Base-by-base conservation (phyloP, 2,888 invertebrate genomes). In the Cheilosia pagana region DNA sequence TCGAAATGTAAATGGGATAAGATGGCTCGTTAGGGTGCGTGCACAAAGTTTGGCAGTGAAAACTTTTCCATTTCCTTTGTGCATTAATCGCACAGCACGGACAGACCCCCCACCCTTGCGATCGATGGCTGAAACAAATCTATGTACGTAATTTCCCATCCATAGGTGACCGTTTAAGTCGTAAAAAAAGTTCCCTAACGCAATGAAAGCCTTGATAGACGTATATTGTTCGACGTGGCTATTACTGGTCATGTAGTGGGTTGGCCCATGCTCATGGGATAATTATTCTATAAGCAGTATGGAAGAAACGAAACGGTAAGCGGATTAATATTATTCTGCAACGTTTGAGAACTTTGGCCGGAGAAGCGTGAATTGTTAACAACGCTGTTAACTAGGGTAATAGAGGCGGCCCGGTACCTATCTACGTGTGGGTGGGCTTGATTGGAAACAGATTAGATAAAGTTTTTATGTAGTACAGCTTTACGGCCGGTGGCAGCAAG, bases 31-130 rank as follows among this genome's bases (percentile, higher is more conserved):
- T 57, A 57, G 35, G 19, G 19, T 41, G 19, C 14, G 16, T n/a
- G n/a, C 14, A 21, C 6, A 71, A 81, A 71, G 59, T 65, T 81
- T 55, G 53, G 41, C 67, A 50, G 57, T 75, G 57, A 67, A 75
- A 75, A 75, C 28, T 75, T 75, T 75, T 59, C 50, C 57, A 63
- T 63, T 63, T 63, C 57, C 74, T 74, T 57, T 65, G 48, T 74
- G 25, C 62, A 74, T 57, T 55, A 74, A 57, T 74, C 65, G 74
- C 12, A 52, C 39, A 25, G 2, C 65, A 31, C 1, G n/a, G 28
- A 28, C 1, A 21, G 28, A 28, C 1, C 31, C 19, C 50, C 10
- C 23, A 1, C 16, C 23, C n/a, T n/a, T n/a, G n/a, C n/a, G n/a
- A n/a, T n/a, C n/a, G n/a, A n/a, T 14, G 43, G n/a, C 35, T 25